Base-by-base conservation (phyloP, 2,113 vertebrate species). In the Hippolais icterina region DNA sequence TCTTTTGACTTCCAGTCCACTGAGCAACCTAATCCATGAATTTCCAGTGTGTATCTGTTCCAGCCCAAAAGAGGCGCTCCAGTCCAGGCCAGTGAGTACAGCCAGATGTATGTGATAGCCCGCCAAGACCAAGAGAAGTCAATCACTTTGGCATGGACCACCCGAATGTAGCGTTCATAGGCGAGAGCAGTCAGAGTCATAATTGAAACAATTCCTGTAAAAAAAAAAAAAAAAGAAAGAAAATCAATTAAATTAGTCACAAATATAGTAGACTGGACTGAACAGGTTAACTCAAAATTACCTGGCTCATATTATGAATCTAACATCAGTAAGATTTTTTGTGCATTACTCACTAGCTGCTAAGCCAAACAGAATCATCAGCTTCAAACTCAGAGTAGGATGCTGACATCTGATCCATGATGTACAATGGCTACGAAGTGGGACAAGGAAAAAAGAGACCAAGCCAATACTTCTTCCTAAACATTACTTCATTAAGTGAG, bases 21-120 rank as follows among this genome's bases (percentile, higher is more conserved):
- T 18, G 99, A 98, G 80, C 99, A 99, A 95, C 99, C 98, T 71
- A 99, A 97, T 78, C 96, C 98, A 71, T 99, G 99, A 71, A 98
- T 97, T 95, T 99, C 99, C 95, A 99, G 92, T 1, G 98, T 98
- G 90, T 99, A 99, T 94, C 98, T 98, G 97, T 99, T 99, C 98
- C 99, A 99, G 33, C 99, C 99, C 64, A 99, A 94, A 53, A 99
- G 98, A 69, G 99, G 99, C 2, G 98, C 98, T 76, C 98, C 99
- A 6, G 99, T 98, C 99, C 99, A 99, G n/a, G 96, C 99, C 93
- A 99, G 93, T 2, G 99, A 99, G 96, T 99, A 99, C 18, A 99
- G 97, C 99, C 99, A 99, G 93, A 99, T 99, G 94, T 99, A 99
- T 1, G 97, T 98, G 53, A 99, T 98, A 93, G 98, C 98, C 64